Evolutionary conservation across 35 echinoderm and acorn worm genomes (phyloP).

Genomic region (Acanthaster planci): DNA sequence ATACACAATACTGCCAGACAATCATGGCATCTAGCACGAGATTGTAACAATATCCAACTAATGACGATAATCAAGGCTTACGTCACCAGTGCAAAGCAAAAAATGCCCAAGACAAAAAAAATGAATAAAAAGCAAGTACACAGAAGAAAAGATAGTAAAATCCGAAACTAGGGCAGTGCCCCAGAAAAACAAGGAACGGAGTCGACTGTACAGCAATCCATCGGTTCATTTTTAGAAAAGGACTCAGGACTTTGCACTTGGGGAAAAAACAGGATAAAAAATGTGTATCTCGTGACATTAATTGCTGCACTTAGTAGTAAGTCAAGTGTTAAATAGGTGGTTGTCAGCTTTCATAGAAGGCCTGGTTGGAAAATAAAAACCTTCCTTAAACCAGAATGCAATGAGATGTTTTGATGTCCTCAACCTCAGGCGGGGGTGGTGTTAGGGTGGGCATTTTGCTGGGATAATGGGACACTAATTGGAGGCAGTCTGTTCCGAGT

Average conservation of each 20-base stretch:
- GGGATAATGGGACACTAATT: not conserved
- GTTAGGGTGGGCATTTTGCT: not conserved
- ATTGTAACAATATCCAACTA: too few relatives aligned
- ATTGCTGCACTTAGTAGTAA: not conserved
- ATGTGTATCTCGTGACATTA: not conserved
- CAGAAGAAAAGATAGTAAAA: too few relatives aligned
- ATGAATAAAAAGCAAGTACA: too few relatives aligned
- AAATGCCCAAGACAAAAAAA: too few relatives aligned
- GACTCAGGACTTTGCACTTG: not conserved
- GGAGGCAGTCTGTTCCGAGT: too few relatives aligned
- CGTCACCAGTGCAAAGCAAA: too few relatives aligned
- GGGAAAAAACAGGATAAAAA: not conserved
- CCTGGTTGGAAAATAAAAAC: not conserved
- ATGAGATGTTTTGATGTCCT: not conserved
- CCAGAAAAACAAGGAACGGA: too few relatives aligned
- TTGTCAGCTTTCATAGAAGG: not conserved
- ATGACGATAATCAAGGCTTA: too few relatives aligned
- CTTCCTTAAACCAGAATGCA: not conserved
- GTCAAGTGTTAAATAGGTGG: constrained; percentile 8
- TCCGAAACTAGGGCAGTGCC: too few relatives aligned
- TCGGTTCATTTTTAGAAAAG: not conserved
- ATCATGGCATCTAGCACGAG: too few relatives aligned
- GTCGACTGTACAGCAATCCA: too few relatives aligned
- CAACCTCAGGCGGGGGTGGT: not conserved
- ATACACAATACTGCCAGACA: too few relatives aligned